Evolutionary conservation across 35 echinoderm and acorn worm genomes (phyloP).

Genomic region (Stichopus chloronotus): DNA sequence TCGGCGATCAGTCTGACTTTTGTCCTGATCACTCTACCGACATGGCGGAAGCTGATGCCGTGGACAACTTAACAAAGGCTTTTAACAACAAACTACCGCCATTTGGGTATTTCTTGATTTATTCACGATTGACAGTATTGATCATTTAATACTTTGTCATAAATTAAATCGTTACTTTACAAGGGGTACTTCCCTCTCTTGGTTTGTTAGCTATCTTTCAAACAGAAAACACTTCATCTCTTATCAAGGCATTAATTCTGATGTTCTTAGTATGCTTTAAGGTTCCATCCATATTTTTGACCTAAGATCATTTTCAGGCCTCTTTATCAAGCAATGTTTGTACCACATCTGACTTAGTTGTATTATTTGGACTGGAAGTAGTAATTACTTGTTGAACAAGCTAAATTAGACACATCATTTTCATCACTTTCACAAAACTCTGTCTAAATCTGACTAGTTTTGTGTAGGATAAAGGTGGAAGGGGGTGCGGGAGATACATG

Average conservation of each 20-base stretch:
- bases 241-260: background rate
- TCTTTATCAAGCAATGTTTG: too few relatives aligned
- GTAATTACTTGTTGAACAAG: too few relatives aligned
- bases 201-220: background rate
- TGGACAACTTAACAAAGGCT: background rate
- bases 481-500: too few relatives aligned
- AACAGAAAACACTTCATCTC: constrained; percentile 15
- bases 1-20: background rate
- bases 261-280: background rate
- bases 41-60: background rate
- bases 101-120: background rate
- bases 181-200: background rate
- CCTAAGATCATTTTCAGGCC: too few relatives aligned
- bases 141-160: background rate
- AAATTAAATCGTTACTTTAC: background rate
- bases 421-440: too few relatives aligned
- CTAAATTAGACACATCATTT: too few relatives aligned
- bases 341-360: too few relatives aligned
- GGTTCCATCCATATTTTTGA: background rate
- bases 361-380: too few relatives aligned
- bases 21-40: background rate
- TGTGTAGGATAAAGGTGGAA: too few relatives aligned
- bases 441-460: too few relatives aligned
- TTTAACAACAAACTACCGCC: background rate
- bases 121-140: background rate